Evolutionary conservation across 2,888 invertebrate genomes (phyloP), one percentile per base, ranked within the genome.

Genomic region (Papilio demoleus): DNA sequence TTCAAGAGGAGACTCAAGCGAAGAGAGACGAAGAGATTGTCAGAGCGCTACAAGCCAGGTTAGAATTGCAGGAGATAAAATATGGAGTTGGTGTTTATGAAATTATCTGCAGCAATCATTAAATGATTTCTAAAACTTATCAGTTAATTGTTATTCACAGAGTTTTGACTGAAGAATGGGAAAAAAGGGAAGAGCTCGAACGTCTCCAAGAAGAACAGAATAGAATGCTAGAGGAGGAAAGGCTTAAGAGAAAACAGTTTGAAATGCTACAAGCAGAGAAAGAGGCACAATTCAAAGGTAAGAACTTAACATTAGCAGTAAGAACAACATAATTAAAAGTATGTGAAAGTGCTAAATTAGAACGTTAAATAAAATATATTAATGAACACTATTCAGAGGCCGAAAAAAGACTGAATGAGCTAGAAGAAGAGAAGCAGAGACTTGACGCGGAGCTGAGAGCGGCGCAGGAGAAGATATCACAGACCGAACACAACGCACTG

Each of bases 1-100:
- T 97, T 14, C 95, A 96, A 73, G 96, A 97, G 83, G 97, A 97
- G 83, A 96, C 96, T 0, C 97, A 97, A 84, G 97, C 97, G 0
- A 96, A 97, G 79, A 90, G 95, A 74, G 97, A 97, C 75, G 97
- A 97, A 84, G 97, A 97, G 93, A 96, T 97, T 71, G 95, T 95
- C 0, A 88, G 95, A 76, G 94, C 93, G 24, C 82, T 95, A 68
- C 95, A 95, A 84, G 95, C 95, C 1, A 92, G 95, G 93, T 93
- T 75, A 56, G 53, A 17, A n/a, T 31, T 56, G 17, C 1, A 47
- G 14, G 2, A 45, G 8, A 19, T 8, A 19, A 1, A 2, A 0
- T 9, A 19, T 19, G 0, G 4, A n/a, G n/a, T n/a, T n/a, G n/a
- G n/a, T n/a, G n/a, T n/a, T n/a, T n/a, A n/a, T n/a, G n/a, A n/a